These are phyloP conservation scores for Ramphastos sulfuratus DNA, from an alignment of 2,113 vertebrate genomes.

Conservation along the genomic window DNA sequence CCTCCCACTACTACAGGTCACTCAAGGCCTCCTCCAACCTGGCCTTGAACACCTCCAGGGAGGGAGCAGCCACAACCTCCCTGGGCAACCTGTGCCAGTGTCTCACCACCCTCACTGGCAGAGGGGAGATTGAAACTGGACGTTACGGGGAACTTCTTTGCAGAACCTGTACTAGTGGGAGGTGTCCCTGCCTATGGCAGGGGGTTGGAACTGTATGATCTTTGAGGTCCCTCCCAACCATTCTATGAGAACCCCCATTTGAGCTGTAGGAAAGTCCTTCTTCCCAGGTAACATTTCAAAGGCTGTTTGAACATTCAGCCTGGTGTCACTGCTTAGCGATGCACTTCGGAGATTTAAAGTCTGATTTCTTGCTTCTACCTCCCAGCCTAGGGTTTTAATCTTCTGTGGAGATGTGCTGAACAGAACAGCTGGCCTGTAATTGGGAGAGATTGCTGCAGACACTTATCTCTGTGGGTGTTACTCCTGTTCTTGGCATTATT, in stretches of 20 bases:
- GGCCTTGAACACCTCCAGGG: too few relatives aligned
- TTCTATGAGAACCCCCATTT: not conserved
- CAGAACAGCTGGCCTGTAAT: slow-evolving; percentile 5
- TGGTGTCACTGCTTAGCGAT: not conserved
- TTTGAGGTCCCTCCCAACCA: too few relatives aligned
- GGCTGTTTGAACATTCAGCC: not conserved
- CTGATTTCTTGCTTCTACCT: not conserved
- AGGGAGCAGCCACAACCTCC: too few relatives aligned
- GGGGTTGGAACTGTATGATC: too few relatives aligned
- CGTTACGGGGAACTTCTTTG: too few relatives aligned
- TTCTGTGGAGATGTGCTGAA: not conserved
- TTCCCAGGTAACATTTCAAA: not conserved
- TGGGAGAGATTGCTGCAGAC: not conserved
- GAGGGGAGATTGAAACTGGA: too few relatives aligned
- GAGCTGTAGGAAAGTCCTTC: not conserved
- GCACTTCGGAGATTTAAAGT: not conserved
- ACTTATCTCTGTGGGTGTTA: slow-evolving; percentile 7
- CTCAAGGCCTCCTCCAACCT: too few relatives aligned
- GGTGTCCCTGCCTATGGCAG: too few relatives aligned
- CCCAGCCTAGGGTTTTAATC: not conserved
- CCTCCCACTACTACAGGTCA: too few relatives aligned
- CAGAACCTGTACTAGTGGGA: too few relatives aligned
- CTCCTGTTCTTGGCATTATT: not conserved
- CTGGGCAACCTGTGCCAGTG: too few relatives aligned
- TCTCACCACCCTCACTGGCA: too few relatives aligned